Conservation (phyloP, 2,113 vertebrate species). For the Zapus hudsonius region DNA sequence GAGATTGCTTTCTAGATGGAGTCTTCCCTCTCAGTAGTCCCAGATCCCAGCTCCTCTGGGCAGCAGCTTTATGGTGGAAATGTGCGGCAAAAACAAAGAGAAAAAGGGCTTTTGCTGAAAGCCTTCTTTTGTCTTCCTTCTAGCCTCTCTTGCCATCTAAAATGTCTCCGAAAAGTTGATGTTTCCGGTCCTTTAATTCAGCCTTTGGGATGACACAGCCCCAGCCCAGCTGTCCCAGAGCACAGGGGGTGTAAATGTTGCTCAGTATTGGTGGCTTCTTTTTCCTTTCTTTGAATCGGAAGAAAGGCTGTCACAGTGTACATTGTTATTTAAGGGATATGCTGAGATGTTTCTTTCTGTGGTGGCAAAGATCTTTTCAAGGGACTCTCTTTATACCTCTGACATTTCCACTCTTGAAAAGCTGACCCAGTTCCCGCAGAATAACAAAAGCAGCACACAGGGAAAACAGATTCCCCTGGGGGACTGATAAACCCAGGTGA, state of each 20-base stretch:
- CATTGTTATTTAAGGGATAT: conserved; percentile 79
- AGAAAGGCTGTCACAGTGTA: conserved; percentile 76
- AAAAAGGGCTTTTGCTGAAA: conserved; percentile 82
- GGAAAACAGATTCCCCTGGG: conserved; percentile 79
- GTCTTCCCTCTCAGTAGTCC: conserved; percentile 59
- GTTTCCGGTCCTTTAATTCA: conserved; percentile 87
- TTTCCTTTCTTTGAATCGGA: conserved; percentile 80
- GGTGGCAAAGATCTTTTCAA: conserved; percentile 83
- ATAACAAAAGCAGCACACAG: conserved; percentile 82
- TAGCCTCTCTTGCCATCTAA: conserved; percentile 83
- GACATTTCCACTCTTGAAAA: conserved; percentile 85
- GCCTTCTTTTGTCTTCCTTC: conserved; percentile 83
- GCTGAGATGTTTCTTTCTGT: conserved; percentile 83
- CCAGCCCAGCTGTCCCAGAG: conserved; percentile 86
- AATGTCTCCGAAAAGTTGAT: conserved; percentile 86
- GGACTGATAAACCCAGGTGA: conserved; percentile 85
- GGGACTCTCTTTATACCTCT: conserved; percentile 75
- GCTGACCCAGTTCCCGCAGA: conserved; percentile 86
- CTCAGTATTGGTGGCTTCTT: conserved; percentile 82
- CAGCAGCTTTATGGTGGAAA: conserved; percentile 77
- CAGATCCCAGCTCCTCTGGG: conserved; percentile 77
- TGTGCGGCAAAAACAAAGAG: conserved; percentile 60
- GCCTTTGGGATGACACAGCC: conserved; percentile 83
- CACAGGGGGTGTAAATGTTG: conserved; percentile 82
- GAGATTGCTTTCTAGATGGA: conserved; percentile 16